phyloP scores from a whole-genome alignment of 2,888 invertebrate genomes.

The Drosophila ezoana region DNA sequence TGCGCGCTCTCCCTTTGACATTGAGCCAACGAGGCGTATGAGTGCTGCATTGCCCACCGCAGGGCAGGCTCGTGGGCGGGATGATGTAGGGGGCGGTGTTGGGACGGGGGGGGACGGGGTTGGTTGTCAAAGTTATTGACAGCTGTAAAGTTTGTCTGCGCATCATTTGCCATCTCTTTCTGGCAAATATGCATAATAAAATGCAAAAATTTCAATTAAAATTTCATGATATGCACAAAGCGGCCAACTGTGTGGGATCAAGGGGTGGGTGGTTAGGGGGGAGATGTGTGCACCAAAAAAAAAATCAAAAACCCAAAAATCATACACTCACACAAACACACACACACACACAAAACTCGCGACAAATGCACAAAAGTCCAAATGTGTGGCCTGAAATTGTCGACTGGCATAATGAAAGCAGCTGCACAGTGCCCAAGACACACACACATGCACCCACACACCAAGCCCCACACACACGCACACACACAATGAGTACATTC shows the following conservation, averaged over 20 bases:
- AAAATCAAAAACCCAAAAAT: constrained; percentile 27
- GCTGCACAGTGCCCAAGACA: constrained; percentile 44
- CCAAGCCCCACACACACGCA: constrained; percentile 4
- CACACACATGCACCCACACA: constrained; percentile 9
- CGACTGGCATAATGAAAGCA: constrained; percentile 65
- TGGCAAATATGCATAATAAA: constrained; percentile 67
- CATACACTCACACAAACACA: constrained; percentile 8
- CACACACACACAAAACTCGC: constrained; percentile 34
- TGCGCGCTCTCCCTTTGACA: constrained; percentile 31
- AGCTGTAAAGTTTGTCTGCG: constrained; percentile 69
- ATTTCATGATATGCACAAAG: constrained; percentile 73
- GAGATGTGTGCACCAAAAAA: background rate
- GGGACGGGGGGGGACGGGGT: background rate
- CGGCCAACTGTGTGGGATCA: constrained; percentile 23
- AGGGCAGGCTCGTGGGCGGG: too few species aligned
- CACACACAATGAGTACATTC: constrained; percentile 9
- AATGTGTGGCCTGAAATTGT: constrained; percentile 52
- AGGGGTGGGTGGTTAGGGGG: too few species aligned
- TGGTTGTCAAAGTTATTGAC: constrained; percentile 71
- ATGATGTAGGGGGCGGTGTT: background rate
- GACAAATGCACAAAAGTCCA: constrained; percentile 59
- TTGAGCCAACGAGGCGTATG: constrained; percentile 61
- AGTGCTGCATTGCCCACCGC: constrained; percentile 41
- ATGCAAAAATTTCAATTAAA: constrained; percentile 77
- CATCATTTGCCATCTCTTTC: constrained; percentile 42